phyloP scores from a whole-genome alignment of 2,113 vertebrate species.

The Fukomys damarensis region DNA sequence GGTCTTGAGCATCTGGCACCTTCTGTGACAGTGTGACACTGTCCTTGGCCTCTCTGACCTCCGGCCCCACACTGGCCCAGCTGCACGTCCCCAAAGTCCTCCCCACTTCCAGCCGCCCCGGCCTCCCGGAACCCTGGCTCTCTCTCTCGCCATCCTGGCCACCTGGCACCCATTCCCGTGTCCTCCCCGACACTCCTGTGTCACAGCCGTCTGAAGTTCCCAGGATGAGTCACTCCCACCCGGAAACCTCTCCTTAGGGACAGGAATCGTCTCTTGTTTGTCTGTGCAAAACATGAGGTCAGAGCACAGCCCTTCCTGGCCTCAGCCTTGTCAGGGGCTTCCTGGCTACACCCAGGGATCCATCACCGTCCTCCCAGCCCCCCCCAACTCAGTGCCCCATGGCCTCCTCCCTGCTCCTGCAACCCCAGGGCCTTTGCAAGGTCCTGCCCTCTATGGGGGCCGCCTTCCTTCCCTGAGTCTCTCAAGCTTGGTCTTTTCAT shows the following conservation, averaged over 20 bases:
- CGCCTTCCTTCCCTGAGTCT: not conserved
- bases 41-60: not conserved
- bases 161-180: not conserved
- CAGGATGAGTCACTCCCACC: conserved; percentile 47
- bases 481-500: not conserved
- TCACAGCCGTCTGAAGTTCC: not conserved
- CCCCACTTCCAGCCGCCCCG: fast-evolving
- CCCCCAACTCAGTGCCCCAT: too few relatives aligned
- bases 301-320: not conserved
- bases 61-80: not conserved
- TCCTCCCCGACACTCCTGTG: not conserved
- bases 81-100: not conserved
- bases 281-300: conserved; percentile 24
- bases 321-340: not conserved
- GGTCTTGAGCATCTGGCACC: not conserved
- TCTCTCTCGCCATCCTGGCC: not conserved
- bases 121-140: not conserved
- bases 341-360: not conserved
- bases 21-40: not conserved
- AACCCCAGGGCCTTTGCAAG: not conserved
- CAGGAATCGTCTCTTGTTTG: not conserved
- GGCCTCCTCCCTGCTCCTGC: too few relatives aligned
- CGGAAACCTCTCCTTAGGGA: conserved; percentile 51
- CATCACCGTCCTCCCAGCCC: not conserved
- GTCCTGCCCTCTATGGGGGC: too few relatives aligned